Evolutionary conservation across 2,797 vertebrate species (phyloP).

Genomic region (Platyrinchus mystaceus): DNA sequence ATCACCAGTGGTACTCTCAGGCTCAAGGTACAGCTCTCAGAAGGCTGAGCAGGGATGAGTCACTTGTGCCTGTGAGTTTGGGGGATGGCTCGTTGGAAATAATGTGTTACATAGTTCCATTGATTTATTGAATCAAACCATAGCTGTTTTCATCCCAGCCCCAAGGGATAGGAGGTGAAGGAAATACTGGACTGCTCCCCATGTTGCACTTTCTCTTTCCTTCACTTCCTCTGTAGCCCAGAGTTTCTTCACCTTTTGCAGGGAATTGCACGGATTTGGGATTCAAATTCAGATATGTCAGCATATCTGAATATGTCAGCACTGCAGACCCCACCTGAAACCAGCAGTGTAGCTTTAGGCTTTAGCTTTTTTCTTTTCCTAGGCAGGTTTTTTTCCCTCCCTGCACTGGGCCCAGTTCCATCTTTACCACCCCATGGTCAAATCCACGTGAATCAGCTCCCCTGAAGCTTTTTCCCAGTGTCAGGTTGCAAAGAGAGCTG

Average conservation of each 20-base stretch:
- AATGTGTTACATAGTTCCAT: neutral
- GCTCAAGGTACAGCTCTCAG: neutral
- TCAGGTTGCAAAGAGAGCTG: neutral
- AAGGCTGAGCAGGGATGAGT: neutral
- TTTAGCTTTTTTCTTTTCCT: neutral
- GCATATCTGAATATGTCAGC: neutral
- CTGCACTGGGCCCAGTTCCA: neutral
- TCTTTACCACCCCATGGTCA: neutral
- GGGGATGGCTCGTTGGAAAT: neutral
- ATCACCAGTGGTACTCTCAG: accelerated
- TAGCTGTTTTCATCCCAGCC: neutral
- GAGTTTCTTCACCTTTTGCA: neutral
- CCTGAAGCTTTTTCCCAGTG: neutral
- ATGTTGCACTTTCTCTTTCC: neutral
- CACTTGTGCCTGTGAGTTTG: neutral
- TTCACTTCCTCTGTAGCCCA: neutral
- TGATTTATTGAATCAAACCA: neutral
- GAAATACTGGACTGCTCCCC: neutral
- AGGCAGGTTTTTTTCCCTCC: neutral
- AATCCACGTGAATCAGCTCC: neutral
- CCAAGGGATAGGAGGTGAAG: neutral
- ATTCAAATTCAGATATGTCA: neutral
- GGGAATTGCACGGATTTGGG: neutral
- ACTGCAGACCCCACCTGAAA: neutral
- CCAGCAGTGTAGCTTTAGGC: neutral